These are phyloP conservation scores for Drosophila cyrtoloma DNA, from an alignment of 2,888 invertebrate species.

Conservation along the genomic window DNA sequence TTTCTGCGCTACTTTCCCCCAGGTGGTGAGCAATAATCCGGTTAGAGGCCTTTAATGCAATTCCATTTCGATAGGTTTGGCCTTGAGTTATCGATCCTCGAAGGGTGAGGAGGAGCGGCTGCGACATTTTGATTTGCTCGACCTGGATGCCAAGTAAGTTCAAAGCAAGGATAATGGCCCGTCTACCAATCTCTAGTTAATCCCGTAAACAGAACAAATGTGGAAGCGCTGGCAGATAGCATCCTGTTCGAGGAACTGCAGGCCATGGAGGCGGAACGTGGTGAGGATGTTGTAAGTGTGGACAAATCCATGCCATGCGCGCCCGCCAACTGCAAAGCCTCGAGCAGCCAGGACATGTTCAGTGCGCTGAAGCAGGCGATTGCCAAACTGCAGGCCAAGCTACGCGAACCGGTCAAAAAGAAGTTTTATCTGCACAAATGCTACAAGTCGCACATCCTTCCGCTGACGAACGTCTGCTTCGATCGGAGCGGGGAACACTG, in stretches of 20 bases:
- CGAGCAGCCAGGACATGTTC: conserved; percentile 64
- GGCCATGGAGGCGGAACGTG: conserved; percentile 32
- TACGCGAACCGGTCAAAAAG: conserved; percentile 88
- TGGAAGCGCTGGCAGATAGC: conserved; percentile 65
- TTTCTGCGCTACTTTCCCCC: conserved; percentile 91
- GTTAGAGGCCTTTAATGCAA: neutral
- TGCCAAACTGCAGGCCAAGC: conserved; percentile 88
- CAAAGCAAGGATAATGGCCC: neutral
- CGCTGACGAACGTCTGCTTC: conserved; percentile 90
- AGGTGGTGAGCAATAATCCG: conserved; percentile 84
- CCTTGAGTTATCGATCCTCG: conserved; percentile 88
- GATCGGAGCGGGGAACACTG: conserved; percentile 91
- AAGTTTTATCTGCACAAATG: conserved; percentile 88
- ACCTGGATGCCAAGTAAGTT: conserved; percentile 88
- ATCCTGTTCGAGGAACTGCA: conserved; percentile 59
- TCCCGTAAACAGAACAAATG: conserved; percentile 49
- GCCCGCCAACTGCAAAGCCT: conserved; percentile 35
- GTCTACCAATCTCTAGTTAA: neutral
- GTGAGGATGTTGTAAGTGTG: neutral
- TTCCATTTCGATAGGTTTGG: conserved; percentile 85
- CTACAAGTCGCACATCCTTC: conserved; percentile 89
- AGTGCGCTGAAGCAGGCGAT: conserved; percentile 88
- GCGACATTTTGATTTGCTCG: conserved; percentile 88
- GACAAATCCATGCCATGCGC: conserved; percentile 7
- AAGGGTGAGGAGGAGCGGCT: conserved; percentile 87